phyloP scores from a whole-genome alignment of 2,113 vertebrate species.

The Chaetorhynchus papuensis region DNA sequence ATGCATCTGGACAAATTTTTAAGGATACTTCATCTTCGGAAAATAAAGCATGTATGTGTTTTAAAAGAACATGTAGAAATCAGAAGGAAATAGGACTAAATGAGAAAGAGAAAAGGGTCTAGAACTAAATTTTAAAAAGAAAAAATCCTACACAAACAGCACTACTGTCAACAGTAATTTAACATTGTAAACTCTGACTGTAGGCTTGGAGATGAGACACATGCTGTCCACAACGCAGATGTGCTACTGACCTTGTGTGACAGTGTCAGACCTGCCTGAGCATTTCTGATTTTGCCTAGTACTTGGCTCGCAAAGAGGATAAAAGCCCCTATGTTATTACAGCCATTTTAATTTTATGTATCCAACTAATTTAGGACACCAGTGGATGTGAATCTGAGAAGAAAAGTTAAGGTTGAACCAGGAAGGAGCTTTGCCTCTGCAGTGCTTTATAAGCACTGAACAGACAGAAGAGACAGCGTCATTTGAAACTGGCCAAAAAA shows the following conservation, averaged over 20 bases:
- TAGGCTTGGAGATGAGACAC: background rate
- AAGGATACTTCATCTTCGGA: background rate
- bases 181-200: background rate
- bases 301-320: background rate
- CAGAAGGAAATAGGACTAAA: background rate
- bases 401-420: constrained; percentile 3
- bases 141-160: background rate
- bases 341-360: background rate
- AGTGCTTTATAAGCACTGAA: background rate
- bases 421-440: background rate
- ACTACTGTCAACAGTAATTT: background rate
- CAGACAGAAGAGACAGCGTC: background rate
- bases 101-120: background rate
- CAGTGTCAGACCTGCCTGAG: background rate
- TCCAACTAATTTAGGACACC: background rate
- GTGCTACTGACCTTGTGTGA: background rate
- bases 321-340: background rate
- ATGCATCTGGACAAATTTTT: background rate
- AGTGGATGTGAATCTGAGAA: background rate
- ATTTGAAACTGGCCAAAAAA: background rate
- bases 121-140: background rate
- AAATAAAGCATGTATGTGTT: background rate
- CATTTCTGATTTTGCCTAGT: background rate
- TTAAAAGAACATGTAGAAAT: background rate
- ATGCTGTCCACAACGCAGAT: background rate